Evolutionary conservation across 2,113 vertebrate species (phyloP).

Genomic region (Pseudopodoces humilis): DNA sequence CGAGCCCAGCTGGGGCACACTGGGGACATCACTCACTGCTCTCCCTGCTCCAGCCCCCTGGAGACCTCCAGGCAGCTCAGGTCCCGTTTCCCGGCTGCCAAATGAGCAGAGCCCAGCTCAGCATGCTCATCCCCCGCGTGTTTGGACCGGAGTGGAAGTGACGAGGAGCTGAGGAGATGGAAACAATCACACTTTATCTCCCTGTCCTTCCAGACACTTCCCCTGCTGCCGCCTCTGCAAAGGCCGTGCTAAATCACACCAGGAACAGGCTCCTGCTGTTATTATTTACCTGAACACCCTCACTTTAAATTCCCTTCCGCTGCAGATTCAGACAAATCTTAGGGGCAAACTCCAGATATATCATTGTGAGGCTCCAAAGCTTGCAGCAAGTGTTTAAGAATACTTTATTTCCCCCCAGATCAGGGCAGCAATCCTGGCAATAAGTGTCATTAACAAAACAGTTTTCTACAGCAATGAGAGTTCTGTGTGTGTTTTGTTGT

Average conservation of each 20-base stretch:
- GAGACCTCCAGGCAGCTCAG: rapidly evolving
- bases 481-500: no score
- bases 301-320: background rate
- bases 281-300: background rate
- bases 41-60: rapidly evolving
- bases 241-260: background rate
- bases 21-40: background rate
- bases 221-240: background rate
- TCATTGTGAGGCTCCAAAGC: background rate
- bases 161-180: background rate
- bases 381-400: background rate
- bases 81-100: background rate
- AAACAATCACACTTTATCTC: background rate
- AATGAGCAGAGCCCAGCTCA: background rate
- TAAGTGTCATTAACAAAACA: background rate
- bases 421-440: background rate
- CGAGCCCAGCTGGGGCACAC: rapidly evolving
- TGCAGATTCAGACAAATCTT: background rate
- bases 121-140: background rate
- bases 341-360: background rate
- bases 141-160: background rate
- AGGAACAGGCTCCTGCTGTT: rapidly evolving
- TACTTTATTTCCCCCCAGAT: background rate
- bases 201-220: background rate
- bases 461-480: background rate